phyloP scores from a whole-genome alignment of 2,113 vertebrate genomes.

The Oceanodroma tethys region DNA sequence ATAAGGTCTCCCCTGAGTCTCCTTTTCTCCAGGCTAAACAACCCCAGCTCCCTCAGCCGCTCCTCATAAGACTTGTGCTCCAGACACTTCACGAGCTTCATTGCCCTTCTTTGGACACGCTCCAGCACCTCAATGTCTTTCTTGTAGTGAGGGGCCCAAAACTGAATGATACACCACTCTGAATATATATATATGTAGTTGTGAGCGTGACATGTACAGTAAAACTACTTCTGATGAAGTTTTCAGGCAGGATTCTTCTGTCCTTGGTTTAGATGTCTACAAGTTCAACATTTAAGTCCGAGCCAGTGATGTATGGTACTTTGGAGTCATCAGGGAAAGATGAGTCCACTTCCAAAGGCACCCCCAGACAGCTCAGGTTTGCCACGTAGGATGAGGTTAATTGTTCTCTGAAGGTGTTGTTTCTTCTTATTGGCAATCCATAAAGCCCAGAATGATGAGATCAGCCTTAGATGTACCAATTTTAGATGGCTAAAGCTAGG shows the following conservation, averaged over 20 bases:
- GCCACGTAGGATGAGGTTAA: neutral
- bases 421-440: neutral
- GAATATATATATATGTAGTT: neutral
- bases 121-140: neutral
- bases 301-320: neutral
- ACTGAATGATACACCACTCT: neutral
- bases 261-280: neutral
- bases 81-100: rapidly evolving
- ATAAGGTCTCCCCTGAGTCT: neutral
- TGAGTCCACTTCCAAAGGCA: neutral
- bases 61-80: neutral
- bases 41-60: neutral
- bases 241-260: neutral
- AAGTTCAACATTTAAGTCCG: neutral
- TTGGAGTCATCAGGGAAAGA: neutral
- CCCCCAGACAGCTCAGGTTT: neutral
- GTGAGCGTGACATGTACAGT: neutral
- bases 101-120: neutral
- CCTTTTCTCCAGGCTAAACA: neutral
- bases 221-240: neutral
- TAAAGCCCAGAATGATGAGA: neutral
- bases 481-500: neutral
- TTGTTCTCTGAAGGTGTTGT: neutral
- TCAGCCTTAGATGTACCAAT: neutral
- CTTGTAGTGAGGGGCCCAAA: neutral